Evolutionary conservation across 2,797 vertebrate genomes (phyloP), one percentile per base, ranked within the genome.

Genomic region (Perodicticus potto): DNA sequence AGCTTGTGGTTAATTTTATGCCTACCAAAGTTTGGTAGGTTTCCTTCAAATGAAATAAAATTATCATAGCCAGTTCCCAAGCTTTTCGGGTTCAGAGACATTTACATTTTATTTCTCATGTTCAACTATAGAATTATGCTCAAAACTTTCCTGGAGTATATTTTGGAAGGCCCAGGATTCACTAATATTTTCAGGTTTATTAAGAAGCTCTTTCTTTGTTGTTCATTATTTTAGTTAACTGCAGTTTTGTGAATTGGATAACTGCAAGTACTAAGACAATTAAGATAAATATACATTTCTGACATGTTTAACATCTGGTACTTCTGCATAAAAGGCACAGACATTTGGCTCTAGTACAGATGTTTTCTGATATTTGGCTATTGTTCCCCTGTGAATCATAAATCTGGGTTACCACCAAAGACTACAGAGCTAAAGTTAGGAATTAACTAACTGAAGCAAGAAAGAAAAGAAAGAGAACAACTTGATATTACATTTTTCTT

Each of bases 261-360:
- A 86, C 84, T 91, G 63, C 2, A 89, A 93, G 81, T 95, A 87
- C 73, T 85, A 69, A 57, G 22, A n/a, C 12, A 91, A 91, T 90
- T 88, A 88, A 93, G 84, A 84, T 93, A 84, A 81, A 93, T 84
- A 70, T 65, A 93, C 67, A 65, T 69, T 91, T 93, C 57, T 11
- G 7, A 25, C 12, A 72, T 73, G 32, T 78, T 83, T 86, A 95
- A 89, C 80, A 95, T 87, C 53, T 95, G 72, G 29, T 61, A 85
- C 22, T 95, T 93, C 49, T 53, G 49, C 13, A 14, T 53, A 53
- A 53, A 49, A 87, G 12, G n/a, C n/a, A 83, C 77, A 80, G 93
- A 87, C 85, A 97, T 86, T 87, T 80, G 74, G 70, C 10, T 88
- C 23, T 89, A 83, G 9, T 72, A 12, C 34, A 86, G 76, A 95